Conservation (phyloP, 1,140 invertebrate genomes). For the Ceratoteleas bidentatus region DNA sequence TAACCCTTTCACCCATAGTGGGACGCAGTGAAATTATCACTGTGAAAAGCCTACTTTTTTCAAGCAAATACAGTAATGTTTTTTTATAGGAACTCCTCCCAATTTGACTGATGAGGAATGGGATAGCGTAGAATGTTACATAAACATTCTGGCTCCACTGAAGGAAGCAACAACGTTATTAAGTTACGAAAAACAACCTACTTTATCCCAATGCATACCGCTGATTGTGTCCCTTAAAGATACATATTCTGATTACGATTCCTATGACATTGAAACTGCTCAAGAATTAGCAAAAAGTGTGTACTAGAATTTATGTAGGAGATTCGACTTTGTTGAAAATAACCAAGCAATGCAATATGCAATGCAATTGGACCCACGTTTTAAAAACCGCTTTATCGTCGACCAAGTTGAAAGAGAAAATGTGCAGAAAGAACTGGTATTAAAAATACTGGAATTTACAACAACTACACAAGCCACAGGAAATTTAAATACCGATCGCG, state of each 20-base stretch:
- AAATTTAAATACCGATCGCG: neutral
- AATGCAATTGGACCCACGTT: neutral
- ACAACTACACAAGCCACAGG: neutral
- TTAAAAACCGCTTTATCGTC: neutral
- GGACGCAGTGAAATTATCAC: no score
- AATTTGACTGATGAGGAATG: conserved; percentile 2
- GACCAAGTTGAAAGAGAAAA: neutral
- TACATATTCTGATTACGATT: neutral
- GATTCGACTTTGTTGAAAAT: neutral
- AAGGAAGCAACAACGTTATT: neutral
- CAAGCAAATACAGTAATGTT: no score
- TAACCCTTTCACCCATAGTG: no score
- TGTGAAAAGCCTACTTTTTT: no score
- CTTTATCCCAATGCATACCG: neutral
- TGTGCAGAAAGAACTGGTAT: neutral
- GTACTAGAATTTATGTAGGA: neutral
- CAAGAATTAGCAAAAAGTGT: neutral
- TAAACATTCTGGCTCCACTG: neutral
- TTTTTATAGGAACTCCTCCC: neutral
- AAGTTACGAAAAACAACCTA: neutral
- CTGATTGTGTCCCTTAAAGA: conserved; percentile 1
- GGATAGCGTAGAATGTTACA: neutral
- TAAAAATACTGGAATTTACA: neutral
- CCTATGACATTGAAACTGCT: neutral
- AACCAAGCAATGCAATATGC: neutral